These are phyloP conservation scores for Poecilia picta DNA, from an alignment of 2,797 vertebrate genomes.

Conservation along the genomic window DNA sequence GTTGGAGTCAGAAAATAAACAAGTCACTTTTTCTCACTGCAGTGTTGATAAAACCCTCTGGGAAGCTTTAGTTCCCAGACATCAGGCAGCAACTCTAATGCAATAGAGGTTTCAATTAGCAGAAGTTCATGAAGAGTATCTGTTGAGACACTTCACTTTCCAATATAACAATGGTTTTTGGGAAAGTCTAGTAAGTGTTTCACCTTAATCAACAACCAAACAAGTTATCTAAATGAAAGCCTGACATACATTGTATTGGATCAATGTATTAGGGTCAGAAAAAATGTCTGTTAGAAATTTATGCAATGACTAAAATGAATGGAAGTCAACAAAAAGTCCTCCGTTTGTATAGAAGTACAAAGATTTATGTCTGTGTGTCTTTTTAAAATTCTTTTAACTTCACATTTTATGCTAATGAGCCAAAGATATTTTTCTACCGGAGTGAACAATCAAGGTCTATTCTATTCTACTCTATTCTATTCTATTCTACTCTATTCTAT, in stretches of 20 bases:
- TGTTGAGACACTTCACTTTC: neutral
- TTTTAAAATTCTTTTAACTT: neutral
- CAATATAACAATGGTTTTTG: neutral
- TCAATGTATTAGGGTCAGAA: neutral
- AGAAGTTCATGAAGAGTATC: neutral
- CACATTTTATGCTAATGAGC: neutral
- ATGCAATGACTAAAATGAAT: neutral
- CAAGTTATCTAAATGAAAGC: neutral
- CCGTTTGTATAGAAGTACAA: neutral
- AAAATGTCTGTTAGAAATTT: neutral
- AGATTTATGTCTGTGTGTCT: neutral
- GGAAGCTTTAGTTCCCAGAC: neutral
- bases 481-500: neutral
- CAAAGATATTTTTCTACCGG: neutral
- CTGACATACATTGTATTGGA: neutral
- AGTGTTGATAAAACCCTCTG: neutral
- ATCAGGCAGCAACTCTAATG: neutral
- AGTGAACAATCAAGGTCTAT: neutral
- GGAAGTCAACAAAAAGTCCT: neutral
- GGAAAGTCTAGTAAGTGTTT: neutral
- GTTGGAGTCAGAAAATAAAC: neutral
- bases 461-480: neutral
- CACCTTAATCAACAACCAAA: neutral
- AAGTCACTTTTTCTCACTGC: neutral
- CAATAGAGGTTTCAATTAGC: constrained; percentile 8